Percentiles rank a stretch among this genome's conserved stretches.
Evolutionary conservation across 2,113 vertebrate species (phyloP).

Genomic region (Barbus barbus): DNA sequence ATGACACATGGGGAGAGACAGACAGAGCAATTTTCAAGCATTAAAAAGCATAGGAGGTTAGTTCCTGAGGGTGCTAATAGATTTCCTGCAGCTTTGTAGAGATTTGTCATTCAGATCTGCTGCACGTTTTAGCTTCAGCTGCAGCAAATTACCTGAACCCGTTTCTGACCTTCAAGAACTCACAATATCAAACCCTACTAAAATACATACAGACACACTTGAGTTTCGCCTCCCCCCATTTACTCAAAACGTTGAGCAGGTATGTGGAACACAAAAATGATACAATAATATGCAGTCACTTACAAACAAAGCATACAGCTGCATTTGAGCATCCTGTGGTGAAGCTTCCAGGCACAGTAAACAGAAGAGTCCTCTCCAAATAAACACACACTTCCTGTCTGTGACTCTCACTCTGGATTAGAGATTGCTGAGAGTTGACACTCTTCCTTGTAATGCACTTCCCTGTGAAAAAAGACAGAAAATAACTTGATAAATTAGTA

Average conservation of each 20-base stretch:
- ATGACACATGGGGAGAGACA: constrained; percentile 33
- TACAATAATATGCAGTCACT: constrained; percentile 22
- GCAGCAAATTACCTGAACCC: constrained; percentile 66
- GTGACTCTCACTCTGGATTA: constrained; percentile 41
- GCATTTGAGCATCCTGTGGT: constrained; percentile 35
- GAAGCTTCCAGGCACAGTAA: constrained; percentile 63
- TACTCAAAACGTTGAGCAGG: background rate
- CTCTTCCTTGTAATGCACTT: constrained; percentile 4
- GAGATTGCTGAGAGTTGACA: constrained; percentile 47
- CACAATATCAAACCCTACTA: constrained; percentile 19
- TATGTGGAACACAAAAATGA: background rate
- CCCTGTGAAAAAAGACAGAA: constrained; percentile 18
- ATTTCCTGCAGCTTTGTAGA: constrained; percentile 61
- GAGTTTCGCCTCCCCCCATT: background rate
- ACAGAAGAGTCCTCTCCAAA: constrained; percentile 72
- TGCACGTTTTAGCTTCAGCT: constrained; percentile 60
- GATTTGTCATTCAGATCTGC: constrained; percentile 55
- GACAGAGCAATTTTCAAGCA: background rate
- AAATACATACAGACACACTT: constrained; percentile 34
- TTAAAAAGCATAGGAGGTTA: constrained; percentile 47
- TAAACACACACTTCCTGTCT: constrained; percentile 76
- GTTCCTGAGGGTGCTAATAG: constrained; percentile 56
- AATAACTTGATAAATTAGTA: background rate
- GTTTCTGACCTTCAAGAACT: constrained; percentile 30
- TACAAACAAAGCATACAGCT: constrained; percentile 32